Base-by-base conservation (phyloP, 2,797 vertebrate genomes). In the Pseudocheirus occidentalis region DNA sequence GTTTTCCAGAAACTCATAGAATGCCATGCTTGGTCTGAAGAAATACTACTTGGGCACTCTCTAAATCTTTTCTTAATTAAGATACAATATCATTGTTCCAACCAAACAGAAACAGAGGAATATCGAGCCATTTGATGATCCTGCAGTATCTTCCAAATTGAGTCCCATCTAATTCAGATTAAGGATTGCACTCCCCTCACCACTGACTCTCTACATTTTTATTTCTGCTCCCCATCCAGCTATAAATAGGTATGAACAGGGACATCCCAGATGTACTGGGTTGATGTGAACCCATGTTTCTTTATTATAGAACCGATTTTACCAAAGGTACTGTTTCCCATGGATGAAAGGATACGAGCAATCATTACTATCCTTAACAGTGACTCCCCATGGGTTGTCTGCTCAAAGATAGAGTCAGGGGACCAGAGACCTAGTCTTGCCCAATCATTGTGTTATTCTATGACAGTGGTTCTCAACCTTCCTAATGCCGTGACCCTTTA, bases 81-180 rank as follows among this genome's bases (percentile, higher is more conserved):
- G 73, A 87, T 87, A 46, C 73, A 87, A 87, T 87, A 50, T 87
- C 73, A 87, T 50, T 87, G 73, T 87, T 87, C 73, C 31, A 46
- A 46, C 58, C 90, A 94, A 59, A 58, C 52, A 55, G 73, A 95
- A 94, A 57, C 56, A 62, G 62, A 92, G 81, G 87, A 55, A 52
- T 73, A 28, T 4, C 7, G 52, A 92, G 58, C 13, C 91, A 46
- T 62, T 40, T 91, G 93, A n/a, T 90, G 93, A 55, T 56, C 87
- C 93, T 50, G 73, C 52, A 27, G 90, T 34, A 40, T 54, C 56
- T 94, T 7, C 27, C 13, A 52, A 52, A 46, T 46, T 54, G 21
- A 4, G 81, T 92, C 21, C 54, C 57, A 81, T 28, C 56, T 53
- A 34, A 93, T 53, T 91, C 91, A 34, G 93, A 90, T 27, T 50